phyloP scores from a whole-genome alignment of 2,797 vertebrate genomes.

The Xiphophorus birchmanni region DNA sequence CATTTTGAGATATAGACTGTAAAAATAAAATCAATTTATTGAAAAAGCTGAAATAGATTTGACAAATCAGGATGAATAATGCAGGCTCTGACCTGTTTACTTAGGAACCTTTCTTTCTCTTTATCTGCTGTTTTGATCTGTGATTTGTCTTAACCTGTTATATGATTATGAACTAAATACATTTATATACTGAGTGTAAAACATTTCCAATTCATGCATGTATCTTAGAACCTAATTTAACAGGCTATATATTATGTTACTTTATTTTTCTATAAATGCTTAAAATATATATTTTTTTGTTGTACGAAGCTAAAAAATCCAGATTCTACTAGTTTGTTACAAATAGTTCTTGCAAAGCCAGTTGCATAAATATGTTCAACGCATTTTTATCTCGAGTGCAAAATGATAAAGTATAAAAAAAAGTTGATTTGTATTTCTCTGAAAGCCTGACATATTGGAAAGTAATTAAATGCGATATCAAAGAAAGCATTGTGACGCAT shows the following conservation, averaged over 20 bases:
- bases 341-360: slow-evolving; percentile 27
- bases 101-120: background rate
- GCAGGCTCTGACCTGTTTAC: background rate
- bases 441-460: slow-evolving; percentile 53
- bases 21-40: background rate
- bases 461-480: slow-evolving; percentile 32
- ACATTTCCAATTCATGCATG: slow-evolving; percentile 6
- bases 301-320: slow-evolving; percentile 35
- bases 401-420: slow-evolving; percentile 65
- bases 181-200: background rate
- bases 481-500: slow-evolving; percentile 19
- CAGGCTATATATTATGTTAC: slow-evolving; percentile 65
- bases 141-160: background rate
- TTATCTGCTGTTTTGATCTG: background rate
- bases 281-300: slow-evolving; percentile 35
- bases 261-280: slow-evolving; percentile 54
- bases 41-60: background rate
- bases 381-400: slow-evolving; percentile 75
- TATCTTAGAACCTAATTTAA: slow-evolving; percentile 25
- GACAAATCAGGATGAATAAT: slow-evolving; percentile 7
- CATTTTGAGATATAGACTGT: slow-evolving; percentile 28
- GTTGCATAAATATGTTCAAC: slow-evolving; percentile 76
- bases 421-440: slow-evolving; percentile 37
- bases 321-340: slow-evolving; percentile 31
- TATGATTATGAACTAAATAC: background rate